Conservation (phyloP, 2,113 vertebrate species). For the Lates calcarifer region DNA sequence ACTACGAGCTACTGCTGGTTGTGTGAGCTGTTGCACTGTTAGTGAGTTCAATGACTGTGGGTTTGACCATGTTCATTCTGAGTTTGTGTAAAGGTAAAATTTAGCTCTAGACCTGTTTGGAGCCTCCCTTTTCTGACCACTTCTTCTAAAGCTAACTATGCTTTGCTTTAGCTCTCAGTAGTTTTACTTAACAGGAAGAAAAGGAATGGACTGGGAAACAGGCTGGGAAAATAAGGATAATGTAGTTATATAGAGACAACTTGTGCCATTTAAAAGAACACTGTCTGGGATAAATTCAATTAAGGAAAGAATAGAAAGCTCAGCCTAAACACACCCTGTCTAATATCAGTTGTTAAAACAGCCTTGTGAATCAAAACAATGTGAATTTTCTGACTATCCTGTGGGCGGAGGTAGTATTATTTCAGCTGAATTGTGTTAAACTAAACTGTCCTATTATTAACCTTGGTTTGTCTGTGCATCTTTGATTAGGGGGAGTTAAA, state of each 20-base stretch:
- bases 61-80: not conserved
- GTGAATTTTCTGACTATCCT: constrained; percentile 29
- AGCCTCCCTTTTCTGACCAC: not conserved
- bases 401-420: constrained; percentile 25
- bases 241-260: constrained; percentile 56
- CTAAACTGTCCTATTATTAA: constrained; percentile 44
- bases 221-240: constrained; percentile 47
- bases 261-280: constrained; percentile 63
- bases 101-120: too few relatives aligned
- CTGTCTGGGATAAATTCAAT: constrained; percentile 66
- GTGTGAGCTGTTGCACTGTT: not conserved
- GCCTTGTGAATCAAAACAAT: constrained; percentile 42
- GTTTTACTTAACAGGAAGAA: constrained; percentile 25
- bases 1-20: not conserved
- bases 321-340: constrained; percentile 36
- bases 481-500: constrained; percentile 52
- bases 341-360: constrained; percentile 47
- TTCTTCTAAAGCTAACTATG: constrained; percentile 1
- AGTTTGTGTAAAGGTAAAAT: too few relatives aligned
- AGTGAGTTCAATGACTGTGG: not conserved
- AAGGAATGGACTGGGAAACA: constrained; percentile 39
- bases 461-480: constrained; percentile 34
- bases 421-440: constrained; percentile 39
- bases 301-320: constrained; percentile 50
- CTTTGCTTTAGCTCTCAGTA: constrained; percentile 10